Conservation (phyloP, 1,140 invertebrate genomes). For the Drosophila busckii region DNA sequence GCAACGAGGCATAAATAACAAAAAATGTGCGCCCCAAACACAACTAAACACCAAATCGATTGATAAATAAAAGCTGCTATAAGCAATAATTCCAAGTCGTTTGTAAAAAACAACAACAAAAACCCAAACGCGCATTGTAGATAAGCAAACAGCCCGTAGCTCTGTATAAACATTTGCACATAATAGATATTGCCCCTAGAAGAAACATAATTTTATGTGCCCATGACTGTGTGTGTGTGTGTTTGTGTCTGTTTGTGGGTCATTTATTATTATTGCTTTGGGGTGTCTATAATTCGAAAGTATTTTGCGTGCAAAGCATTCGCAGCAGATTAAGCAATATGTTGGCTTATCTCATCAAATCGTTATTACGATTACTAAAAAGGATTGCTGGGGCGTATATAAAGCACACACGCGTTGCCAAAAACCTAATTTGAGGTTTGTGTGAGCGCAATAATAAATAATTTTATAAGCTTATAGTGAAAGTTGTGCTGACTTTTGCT, state of each 20-base stretch:
- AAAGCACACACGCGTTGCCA: no score
- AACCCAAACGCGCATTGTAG: conserved; percentile 42
- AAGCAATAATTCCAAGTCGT: conserved; percentile 62
- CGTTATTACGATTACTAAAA: no score
- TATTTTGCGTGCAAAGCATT: conserved; percentile 46
- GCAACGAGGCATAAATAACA: conserved; percentile 42
- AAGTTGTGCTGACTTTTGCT: no score
- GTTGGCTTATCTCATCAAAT: no score
- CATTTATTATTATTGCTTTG: conserved; percentile 37
- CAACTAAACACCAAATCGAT: conserved; percentile 56
- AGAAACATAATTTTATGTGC: conserved; percentile 18
- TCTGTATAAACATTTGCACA: conserved; percentile 68
- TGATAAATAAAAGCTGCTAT: conserved; percentile 70
- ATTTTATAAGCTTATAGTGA: no score
- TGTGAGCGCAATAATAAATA: no score
- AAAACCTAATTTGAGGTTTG: no score
- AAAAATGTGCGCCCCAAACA: conserved; percentile 26
- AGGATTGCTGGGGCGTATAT: no score
- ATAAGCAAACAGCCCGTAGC: conserved; percentile 53
- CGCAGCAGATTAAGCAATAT: conserved; percentile 18
- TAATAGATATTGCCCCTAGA: conserved; percentile 52
- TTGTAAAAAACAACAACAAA: conserved; percentile 33
- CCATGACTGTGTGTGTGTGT: neutral
- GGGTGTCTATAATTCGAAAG: conserved; percentile 53
- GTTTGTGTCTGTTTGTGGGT: conserved; percentile 24